Evolutionary conservation across 1,140 invertebrate genomes (phyloP), one percentile per base, ranked within the genome.

Genomic region (Lethrus apterus): DNA sequence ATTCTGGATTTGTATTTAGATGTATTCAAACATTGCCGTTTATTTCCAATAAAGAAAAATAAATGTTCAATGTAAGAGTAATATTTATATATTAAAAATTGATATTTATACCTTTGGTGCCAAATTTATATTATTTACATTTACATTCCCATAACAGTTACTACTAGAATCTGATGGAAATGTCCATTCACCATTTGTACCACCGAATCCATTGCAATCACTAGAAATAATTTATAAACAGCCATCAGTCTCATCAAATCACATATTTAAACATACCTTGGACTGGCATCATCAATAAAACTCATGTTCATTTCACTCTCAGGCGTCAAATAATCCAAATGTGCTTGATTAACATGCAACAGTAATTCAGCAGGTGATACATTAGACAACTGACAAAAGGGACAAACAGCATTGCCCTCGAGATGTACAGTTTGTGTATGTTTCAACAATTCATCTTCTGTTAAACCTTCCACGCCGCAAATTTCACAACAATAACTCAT

Each of bases 391-490:
- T 87, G 83, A 67, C 88, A 91, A 62, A 89, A 89, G 0, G 86
- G 85, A 62, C 87, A 89, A 20, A 80, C 80, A 11, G 78, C 77
- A 41, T 80, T 76, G 3, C 83, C 83, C 46, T 87, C 82, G 3
- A 89, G 74, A 66, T 89, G 86, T 56, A 77, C 80, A 17, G 80
- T 71, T 21, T 83, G 69, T 48, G 85, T 85, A 64, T 91, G 88
- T 14, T 76, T 71, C 52, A 84, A 71, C 78, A 91, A 84, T 53
- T 84, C 81, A 34, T 84, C 82, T 55, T 89, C 85, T 24, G 77
- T 80, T 34, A 89, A 74, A 21, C 81, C 83, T 55, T 86, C 83
- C 36, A 80, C 72, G 8, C 86, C 86, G 65, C 87, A 91, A 46
- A 89, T 84, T 65, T 89, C 83, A 66, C 87, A 91, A 23, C 79